Base-by-base conservation (phyloP, 2,888 invertebrate species). In the Spicauda simplicius region DNA sequence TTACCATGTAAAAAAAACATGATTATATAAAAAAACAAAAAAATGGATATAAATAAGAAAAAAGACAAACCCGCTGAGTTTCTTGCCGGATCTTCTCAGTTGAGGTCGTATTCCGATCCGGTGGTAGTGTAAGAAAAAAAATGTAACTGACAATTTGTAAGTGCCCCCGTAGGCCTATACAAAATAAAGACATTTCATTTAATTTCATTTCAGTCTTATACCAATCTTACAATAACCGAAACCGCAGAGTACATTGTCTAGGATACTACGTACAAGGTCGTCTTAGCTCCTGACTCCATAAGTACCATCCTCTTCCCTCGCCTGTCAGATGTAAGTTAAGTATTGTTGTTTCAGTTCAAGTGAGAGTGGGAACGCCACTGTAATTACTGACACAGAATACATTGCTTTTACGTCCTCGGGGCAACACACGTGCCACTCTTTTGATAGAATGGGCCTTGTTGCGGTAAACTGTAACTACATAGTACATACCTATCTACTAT, bases 261-360 rank as follows among this genome's bases (percentile, higher is more conserved):
- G 64, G 64, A 64, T 37, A 64, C 20, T 37, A 48, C 64, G 57
- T 19, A 20, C 64, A 64, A 64, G 64, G 64, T 58, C 64, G 64
- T 45, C 63, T 57, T 50, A n/a, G 57, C 57, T 61, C 33, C 61
- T 64, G 64, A 52, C 55, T 37, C 12, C n/a, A 16, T 50, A 11
- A 64, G 64, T 64, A 48, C 33, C 64, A 30, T 64, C 64, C 57
- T 45, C 16, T 52, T 16, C 56, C 55, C 63, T 18, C 57, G 56
- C 53, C 57, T 64, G 64, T 64, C 64, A 57, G 52, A 52, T 57
- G 57, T 37, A 52, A 52, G 57, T 56, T 56, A 37, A 48, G 64
- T 52, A 52, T 52, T 52, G 63, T 64, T 64, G 63, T 64, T 64
- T 50, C 64, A 64, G 56, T 50, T 64, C 57, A 57, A 64, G 64